Evolutionary conservation across 2,113 vertebrate genomes (phyloP).

Genomic region (Talpa occidentalis): DNA sequence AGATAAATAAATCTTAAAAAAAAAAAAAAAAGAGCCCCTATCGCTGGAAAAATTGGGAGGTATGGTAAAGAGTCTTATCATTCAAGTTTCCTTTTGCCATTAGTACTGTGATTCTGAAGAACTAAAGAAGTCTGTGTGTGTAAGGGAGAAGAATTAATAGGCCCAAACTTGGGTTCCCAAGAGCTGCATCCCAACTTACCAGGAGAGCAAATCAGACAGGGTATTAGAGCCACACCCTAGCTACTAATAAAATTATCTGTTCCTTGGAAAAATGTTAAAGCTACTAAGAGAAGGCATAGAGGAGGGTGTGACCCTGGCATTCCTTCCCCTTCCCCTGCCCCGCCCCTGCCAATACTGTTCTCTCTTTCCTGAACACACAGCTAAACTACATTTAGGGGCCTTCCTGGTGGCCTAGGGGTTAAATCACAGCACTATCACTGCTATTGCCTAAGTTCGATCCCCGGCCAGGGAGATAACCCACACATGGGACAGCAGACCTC

Average conservation of each 20-base stretch:
- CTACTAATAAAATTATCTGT: neutral
- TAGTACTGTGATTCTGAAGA: neutral
- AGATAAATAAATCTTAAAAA: too few relatives aligned
- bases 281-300: neutral
- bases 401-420: too few relatives aligned
- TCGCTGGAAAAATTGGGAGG: neutral
- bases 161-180: neutral
- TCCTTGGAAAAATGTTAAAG: neutral
- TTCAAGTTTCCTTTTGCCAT: neutral
- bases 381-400: neutral
- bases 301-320: neutral
- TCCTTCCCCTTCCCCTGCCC: too few relatives aligned
- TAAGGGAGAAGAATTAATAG: neutral
- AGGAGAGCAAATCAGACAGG: neutral
- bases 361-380: neutral
- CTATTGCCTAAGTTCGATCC: too few relatives aligned
- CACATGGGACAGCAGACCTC: too few relatives aligned
- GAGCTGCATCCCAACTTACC: neutral
- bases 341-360: too few relatives aligned
- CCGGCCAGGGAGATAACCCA: too few relatives aligned
- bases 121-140: neutral
- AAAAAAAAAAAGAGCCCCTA: neutral
- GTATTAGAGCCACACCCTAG: neutral
- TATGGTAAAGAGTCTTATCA: neutral
- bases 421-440: too few relatives aligned